Evolutionary conservation across 2,797 vertebrate species (phyloP).

Genomic region (Gymnoscopelus braueri): DNA sequence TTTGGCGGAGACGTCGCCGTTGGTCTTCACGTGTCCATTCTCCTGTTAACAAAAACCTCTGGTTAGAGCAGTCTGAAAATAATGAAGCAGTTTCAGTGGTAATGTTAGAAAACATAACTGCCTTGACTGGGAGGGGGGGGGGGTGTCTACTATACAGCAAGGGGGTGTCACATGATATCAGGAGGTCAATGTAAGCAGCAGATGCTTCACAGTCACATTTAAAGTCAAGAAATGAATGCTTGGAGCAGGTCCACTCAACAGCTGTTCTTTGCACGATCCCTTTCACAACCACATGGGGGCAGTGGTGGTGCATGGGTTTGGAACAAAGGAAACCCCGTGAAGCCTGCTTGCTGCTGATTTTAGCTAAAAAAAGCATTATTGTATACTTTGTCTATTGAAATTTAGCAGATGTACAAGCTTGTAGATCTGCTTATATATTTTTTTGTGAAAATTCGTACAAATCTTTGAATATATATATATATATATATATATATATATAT

Average conservation of each 20-base stretch:
- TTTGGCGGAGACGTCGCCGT: conserved; percentile 90
- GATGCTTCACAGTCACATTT: too few relatives aligned
- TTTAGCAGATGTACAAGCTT: too few relatives aligned
- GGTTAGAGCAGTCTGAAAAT: conserved; percentile 23
- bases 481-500: too few relatives aligned
- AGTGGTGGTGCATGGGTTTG: conserved; percentile 50
- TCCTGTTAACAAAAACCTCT: conserved; percentile 78
- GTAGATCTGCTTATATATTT: too few relatives aligned
- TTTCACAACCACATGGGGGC: conserved; percentile 61
- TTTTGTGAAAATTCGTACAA: too few relatives aligned
- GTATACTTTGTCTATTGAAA: too few relatives aligned
- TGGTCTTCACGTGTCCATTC: conserved; percentile 93
- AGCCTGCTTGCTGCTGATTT: conserved; percentile 35
- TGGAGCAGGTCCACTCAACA: conserved; percentile 34
- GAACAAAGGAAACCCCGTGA: conserved; percentile 82
- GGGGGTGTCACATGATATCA: too few relatives aligned
- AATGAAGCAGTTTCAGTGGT: conserved; percentile 12
- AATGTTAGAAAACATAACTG: too few relatives aligned
- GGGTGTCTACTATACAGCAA: neutral
- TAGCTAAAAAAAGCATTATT: too few relatives aligned
- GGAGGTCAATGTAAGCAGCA: too few relatives aligned
- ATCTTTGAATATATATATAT: too few relatives aligned
- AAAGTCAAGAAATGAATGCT: too few relatives aligned
- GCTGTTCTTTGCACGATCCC: conserved; percentile 43
- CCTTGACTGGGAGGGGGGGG: neutral